Evolutionary conservation across 2,113 vertebrate genomes (phyloP).

Genomic region (Dromiciops gliroides): DNA sequence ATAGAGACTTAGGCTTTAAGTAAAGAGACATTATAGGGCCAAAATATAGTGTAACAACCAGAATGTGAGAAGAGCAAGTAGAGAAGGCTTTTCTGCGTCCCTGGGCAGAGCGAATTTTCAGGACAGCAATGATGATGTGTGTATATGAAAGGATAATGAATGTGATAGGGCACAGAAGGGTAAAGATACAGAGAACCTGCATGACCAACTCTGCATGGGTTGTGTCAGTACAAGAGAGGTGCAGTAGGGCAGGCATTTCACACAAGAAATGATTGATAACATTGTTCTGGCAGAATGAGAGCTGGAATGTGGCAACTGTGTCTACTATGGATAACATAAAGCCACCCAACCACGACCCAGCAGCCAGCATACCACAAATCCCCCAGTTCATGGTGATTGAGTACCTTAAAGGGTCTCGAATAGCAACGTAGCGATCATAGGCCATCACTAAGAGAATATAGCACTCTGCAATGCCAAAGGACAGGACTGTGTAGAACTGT

Average conservation of each 20-base stretch:
- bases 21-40: neutral
- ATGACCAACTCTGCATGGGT: neutral
- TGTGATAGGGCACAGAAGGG: neutral
- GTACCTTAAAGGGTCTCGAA: neutral
- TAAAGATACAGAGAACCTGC: neutral
- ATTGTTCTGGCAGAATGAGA: conserved; percentile 51
- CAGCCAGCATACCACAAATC: neutral
- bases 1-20: neutral
- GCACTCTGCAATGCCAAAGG: neutral
- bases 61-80: conserved; percentile 14
- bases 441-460: neutral
- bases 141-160: neutral
- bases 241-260: conserved; percentile 13
- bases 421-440: neutral
- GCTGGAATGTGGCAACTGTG: neutral
- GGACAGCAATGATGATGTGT: neutral
- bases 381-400: neutral
- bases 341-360: neutral
- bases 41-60: neutral
- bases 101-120: neutral
- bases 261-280: conserved; percentile 57
- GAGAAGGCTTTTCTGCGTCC: neutral
- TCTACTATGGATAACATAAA: neutral
- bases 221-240: conserved; percentile 37
- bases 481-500: neutral